Evolutionary conservation across 1,140 invertebrate species (phyloP), one percentile per base, ranked within the genome.

Genomic region (Brachionus manjavacas): DNA sequence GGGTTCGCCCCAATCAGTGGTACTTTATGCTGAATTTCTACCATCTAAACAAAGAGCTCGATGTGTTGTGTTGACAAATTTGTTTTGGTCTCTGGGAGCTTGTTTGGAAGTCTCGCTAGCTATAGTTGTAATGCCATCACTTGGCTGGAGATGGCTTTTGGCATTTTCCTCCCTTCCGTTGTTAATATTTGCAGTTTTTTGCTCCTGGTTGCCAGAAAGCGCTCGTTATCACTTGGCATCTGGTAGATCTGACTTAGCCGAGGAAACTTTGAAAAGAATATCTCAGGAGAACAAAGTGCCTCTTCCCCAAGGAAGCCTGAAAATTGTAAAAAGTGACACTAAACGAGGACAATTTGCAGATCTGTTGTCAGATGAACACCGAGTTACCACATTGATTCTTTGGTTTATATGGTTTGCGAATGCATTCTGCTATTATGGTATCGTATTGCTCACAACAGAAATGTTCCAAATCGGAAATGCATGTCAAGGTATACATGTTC

Each of bases 1-100:
- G 85, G 96, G 96, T 89, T 95, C 96, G 35, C 95, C 96, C 84
- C 96, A 98, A 90, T 96, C 95, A 31, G 95, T 97, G 92, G 97
- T 95, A n/a, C 89, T 98, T 83, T 97, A 97, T 91, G 94, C 96
- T 16, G 96, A 98, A 90, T 97, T 97, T 92, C 90, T 98, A 72
- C 96, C 96, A 16, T 93, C 94, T 64, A 95, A 95, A 88, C 94
- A 96, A 88, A 91, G 96, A 88, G 95, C 94, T 31, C 96, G 95
- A 90, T 97, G 95, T 92, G 95, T 97, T 43, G 94, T 97, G 64
- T 91, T 97, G 85, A 91, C 97, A 84, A 96, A 98, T 92, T 94
- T 96, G 91, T 93, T 94, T 91, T 89, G 87, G 89, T 86, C 88
- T 12, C 14, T 85, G 25, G 43, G 89, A 3, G 86, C 85, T 46